Conservation (phyloP, 1,140 invertebrate genomes). For the Lepidotrigona ventralis region DNA sequence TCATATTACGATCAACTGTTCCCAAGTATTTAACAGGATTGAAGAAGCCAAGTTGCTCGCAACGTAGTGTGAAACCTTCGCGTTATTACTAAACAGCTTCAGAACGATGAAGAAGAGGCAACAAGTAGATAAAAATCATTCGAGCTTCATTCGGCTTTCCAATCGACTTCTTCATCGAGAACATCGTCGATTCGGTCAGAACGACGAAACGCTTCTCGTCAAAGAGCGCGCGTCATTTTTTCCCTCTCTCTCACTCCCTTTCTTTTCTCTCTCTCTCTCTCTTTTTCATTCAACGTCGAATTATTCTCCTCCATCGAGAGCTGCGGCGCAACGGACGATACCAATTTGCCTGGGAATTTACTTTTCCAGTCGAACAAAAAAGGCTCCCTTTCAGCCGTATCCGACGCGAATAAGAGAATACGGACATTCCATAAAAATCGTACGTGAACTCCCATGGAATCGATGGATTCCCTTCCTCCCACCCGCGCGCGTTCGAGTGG, state of each 20-base stretch:
- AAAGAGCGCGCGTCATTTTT: constrained; percentile 32
- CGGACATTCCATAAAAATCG: constrained; percentile 51
- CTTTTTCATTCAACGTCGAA: background rate
- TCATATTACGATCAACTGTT: too few species aligned
- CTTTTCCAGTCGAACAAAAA: constrained; percentile 29
- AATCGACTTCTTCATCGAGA: constrained; percentile 4
- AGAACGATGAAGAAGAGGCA: background rate
- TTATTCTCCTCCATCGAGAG: constrained; percentile 40
- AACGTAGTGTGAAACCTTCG: background rate
- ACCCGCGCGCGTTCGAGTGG: constrained; percentile 20
- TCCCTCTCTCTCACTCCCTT: background rate
- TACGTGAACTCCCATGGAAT: constrained; percentile 50
- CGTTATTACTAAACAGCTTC: background rate
- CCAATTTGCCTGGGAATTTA: constrained; percentile 52
- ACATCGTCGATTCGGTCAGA: constrained; percentile 1
- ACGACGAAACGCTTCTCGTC: background rate
- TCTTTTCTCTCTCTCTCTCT: background rate
- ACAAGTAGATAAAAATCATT: background rate
- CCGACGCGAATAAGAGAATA: constrained; percentile 46
- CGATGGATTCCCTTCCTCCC: constrained; percentile 24
- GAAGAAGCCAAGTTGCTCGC: background rate
- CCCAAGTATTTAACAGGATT: too few species aligned
- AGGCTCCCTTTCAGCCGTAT: constrained; percentile 20
- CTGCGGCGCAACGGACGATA: constrained; percentile 14
- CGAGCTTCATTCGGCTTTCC: constrained; percentile 1